Percentiles rank a stretch among this genome's conserved stretches.
Conservation (phyloP, 2,888 invertebrate genomes). For the Seira ritae region DNA sequence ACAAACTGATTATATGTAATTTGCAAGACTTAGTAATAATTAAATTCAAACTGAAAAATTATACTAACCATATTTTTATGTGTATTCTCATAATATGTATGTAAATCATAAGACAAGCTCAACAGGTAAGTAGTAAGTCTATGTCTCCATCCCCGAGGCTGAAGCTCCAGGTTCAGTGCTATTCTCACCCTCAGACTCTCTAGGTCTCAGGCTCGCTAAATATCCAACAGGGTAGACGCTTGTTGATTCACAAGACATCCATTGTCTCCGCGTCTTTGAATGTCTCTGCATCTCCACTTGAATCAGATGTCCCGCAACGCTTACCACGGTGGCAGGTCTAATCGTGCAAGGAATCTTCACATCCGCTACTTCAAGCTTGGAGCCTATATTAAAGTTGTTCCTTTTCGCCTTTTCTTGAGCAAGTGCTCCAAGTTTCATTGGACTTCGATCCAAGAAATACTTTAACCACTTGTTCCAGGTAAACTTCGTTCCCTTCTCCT, state of each 20-base stretch:
- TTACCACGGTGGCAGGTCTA: conserved; percentile 37
- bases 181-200: too few relatives aligned
- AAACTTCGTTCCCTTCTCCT: not conserved
- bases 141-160: too few relatives aligned
- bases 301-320: conserved; percentile 31
- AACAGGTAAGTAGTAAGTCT: too few relatives aligned
- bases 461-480: too few relatives aligned
- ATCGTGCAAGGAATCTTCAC: conserved; percentile 19
- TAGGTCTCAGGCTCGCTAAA: too few relatives aligned
- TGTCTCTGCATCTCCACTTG: conserved; percentile 40
- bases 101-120: too few relatives aligned
- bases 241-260: conserved; percentile 41
- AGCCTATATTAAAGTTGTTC: conserved; percentile 30
- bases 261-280: not conserved
- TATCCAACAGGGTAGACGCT: conserved; percentile 54
- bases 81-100: too few relatives aligned
- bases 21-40: too few relatives aligned
- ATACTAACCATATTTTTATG: too few relatives aligned
- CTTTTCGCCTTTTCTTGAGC: not conserved
- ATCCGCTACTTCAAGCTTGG: conserved; percentile 47
- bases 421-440: not conserved
- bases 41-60: too few relatives aligned
- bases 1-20: too few relatives aligned
- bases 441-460: not conserved
- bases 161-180: too few relatives aligned